These are phyloP conservation scores for Syrista parreyssii DNA, from an alignment of 2,888 invertebrate species.

Conservation along the genomic window DNA sequence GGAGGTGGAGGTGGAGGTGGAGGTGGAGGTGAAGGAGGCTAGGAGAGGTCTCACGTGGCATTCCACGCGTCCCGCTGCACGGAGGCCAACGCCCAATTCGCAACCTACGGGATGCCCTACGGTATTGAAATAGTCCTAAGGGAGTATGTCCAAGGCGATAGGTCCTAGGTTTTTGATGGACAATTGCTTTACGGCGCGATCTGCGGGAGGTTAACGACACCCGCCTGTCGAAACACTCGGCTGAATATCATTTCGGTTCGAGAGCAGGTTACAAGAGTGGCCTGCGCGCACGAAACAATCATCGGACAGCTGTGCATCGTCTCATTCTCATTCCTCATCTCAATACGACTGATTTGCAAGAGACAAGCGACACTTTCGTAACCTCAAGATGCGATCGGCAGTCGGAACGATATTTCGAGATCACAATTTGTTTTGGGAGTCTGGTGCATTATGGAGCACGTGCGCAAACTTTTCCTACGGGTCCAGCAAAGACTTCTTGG, in stretches of 20 bases:
- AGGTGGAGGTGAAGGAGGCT: constrained; percentile 5
- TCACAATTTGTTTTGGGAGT: too few relatives aligned
- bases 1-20: constrained; percentile 13
- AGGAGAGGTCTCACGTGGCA: constrained; percentile 13
- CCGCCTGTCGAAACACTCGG: constrained; percentile 55
- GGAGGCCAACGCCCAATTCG: constrained; percentile 57
- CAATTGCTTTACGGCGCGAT: constrained; percentile 51
- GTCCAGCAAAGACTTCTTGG: too few relatives aligned
- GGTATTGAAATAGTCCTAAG: constrained; percentile 36
- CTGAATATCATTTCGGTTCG: constrained; percentile 54
- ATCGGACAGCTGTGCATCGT: constrained; percentile 5
- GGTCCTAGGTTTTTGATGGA: constrained; percentile 44
- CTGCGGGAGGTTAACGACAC: constrained; percentile 60
- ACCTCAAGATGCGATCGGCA: too few relatives aligned
- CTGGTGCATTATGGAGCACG: too few relatives aligned
- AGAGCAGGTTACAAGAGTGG: constrained; percentile 27
- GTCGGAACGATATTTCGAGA: too few relatives aligned
- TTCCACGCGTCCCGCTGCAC: constrained; percentile 21
- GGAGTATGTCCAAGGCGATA: constrained; percentile 26
- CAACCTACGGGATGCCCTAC: constrained; percentile 41
- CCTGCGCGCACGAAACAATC: constrained; percentile 14
- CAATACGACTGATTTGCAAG: too few relatives aligned
- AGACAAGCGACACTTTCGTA: too few relatives aligned
- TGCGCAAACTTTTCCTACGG: too few relatives aligned
- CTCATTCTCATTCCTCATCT: too few relatives aligned